Conservation (phyloP, 2,888 invertebrate species). For the Heliconius hortense region DNA sequence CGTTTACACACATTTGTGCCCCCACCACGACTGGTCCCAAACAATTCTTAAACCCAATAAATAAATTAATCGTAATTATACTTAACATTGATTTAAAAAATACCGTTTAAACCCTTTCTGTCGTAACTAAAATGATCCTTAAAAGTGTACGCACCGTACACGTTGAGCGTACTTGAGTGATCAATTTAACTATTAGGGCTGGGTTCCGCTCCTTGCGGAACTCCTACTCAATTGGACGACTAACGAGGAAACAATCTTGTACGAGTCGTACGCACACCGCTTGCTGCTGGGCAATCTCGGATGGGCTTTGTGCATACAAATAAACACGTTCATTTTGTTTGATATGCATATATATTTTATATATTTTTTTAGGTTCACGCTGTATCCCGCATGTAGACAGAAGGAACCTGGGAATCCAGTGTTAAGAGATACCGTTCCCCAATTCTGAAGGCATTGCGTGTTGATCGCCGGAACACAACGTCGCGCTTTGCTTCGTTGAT, state of each 20-base stretch:
- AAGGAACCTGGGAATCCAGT: too few species aligned
- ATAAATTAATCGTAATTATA: slow-evolving; percentile 20
- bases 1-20: too few species aligned
- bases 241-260: slow-evolving; percentile 82
- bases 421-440: too few species aligned
- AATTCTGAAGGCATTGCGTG: too few species aligned
- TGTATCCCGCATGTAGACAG: too few species aligned
- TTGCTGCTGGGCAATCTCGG: slow-evolving; percentile 75
- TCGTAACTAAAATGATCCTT: slow-evolving; percentile 34
- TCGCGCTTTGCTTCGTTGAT: too few species aligned
- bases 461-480: too few species aligned
- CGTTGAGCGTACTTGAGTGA: slow-evolving; percentile 56
- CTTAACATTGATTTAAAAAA: slow-evolving; percentile 18
- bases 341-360: not conserved
- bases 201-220: slow-evolving; percentile 73
- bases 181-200: slow-evolving; percentile 66
- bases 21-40: too few species aligned
- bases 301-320: slow-evolving; percentile 47
- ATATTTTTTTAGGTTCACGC: not conserved
- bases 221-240: slow-evolving; percentile 70
- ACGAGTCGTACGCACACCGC: slow-evolving; percentile 67
- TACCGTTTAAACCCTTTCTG: slow-evolving; percentile 15
- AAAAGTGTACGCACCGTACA: slow-evolving; percentile 37
- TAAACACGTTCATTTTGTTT: slow-evolving; percentile 20
- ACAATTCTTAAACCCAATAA: not conserved